Evolutionary conservation across 1,140 invertebrate genomes (phyloP), one percentile per base, ranked within the genome.

Genomic region (Halyomorpha halys): DNA sequence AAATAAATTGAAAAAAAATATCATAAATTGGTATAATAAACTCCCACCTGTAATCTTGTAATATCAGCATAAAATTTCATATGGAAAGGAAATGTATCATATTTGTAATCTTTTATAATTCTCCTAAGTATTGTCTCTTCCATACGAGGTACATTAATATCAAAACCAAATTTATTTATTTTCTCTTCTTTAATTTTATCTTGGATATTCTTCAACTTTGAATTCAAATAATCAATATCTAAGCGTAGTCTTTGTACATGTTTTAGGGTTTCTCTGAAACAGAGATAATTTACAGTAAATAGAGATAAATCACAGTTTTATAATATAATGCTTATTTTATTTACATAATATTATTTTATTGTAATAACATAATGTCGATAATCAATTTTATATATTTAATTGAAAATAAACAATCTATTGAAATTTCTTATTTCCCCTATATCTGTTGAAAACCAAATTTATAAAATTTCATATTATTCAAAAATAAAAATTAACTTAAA

Each of bases 101-200:
- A 60, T 23, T 60, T 60, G 15, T 18, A 44, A 18, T 60, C 39
- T 16, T 44, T 60, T 60, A 60, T 44, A 6, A 60, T 60, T 60
- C 34, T 39, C 25, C 16, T 21, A 3, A 39, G n/a, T 39, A 60
- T 44, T 34, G 30, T 16, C 39, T 60, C 39, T 44, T 60, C 59
- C 25, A 60, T 16, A 13, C n/a, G 15, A 34, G 3, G 4, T 19
- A 60, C 16, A 44, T 60, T 60, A 1, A 60, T 16, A 60, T 18
- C n/a, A 39, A 60, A n/a, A 18, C 59, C 59, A 60, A 60, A 60
- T 18, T 60, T 60, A n/a, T 44, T 3, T 1, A 44, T 16, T 23
- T 44, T 60, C 34, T 60, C 59, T 44, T 60, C 34, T 16, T 44
- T 23, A 34, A 60, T 39, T 19, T 60, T 18, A 1, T 44, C 21